Evolutionary conservation across 2,888 invertebrate species (phyloP).

Genomic region (Molorchus minor): DNA sequence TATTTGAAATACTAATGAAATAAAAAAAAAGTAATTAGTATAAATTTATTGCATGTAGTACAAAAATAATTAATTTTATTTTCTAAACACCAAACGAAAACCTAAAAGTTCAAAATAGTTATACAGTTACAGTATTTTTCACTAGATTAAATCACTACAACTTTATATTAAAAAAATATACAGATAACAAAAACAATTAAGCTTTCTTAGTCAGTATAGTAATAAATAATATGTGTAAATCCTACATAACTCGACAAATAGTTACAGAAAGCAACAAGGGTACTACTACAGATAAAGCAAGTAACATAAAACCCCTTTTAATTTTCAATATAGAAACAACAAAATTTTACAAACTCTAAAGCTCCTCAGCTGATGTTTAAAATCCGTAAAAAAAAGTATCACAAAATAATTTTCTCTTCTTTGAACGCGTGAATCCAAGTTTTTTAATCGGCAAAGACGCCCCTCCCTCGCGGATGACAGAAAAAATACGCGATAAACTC

Average conservation of each 20-base stretch:
- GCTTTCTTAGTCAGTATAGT: neutral
- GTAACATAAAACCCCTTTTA: slow-evolving; percentile 15
- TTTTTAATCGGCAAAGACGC: slow-evolving; percentile 39
- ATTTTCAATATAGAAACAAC: slow-evolving; percentile 27
- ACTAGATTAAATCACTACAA: slow-evolving; percentile 31
- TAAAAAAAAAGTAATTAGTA: slow-evolving; percentile 37
- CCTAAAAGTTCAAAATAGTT: slow-evolving; percentile 22
- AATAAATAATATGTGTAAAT: neutral
- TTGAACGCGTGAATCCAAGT: slow-evolving; percentile 42
- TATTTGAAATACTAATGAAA: slow-evolving; percentile 4
- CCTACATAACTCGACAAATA: neutral
- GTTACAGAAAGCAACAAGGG: slow-evolving; percentile 3
- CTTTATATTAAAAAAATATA: slow-evolving; percentile 24
- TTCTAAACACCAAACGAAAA: slow-evolving; percentile 14
- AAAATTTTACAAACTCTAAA: slow-evolving; percentile 34
- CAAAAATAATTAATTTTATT: slow-evolving; percentile 32
- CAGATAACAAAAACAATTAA: slow-evolving; percentile 21
- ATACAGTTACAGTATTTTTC: slow-evolving; percentile 24
- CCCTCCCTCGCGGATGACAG: slow-evolving; percentile 56
- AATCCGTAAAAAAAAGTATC: slow-evolving; percentile 19
- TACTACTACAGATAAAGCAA: slow-evolving; percentile 29
- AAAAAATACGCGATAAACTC: slow-evolving; percentile 50
- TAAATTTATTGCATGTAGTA: slow-evolving; percentile 41
- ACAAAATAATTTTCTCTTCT: slow-evolving; percentile 38
- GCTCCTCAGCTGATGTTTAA: slow-evolving; percentile 16